These are phyloP conservation scores for Sipunculus nudus DNA, from an alignment of 2,888 invertebrate genomes.

Conservation along the genomic window DNA sequence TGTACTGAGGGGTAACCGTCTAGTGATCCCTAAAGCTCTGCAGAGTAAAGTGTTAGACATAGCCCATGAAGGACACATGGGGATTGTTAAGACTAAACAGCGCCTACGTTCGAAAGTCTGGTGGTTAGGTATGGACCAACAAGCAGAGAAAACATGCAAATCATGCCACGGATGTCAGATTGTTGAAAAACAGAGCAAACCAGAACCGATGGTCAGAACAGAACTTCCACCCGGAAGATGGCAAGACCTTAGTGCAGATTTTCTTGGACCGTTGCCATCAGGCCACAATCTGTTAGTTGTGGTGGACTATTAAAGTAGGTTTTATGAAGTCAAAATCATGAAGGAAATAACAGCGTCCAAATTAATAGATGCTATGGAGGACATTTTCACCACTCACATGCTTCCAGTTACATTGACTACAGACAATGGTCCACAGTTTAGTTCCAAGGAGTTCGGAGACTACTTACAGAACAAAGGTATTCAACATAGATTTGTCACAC, in stretches of 20 bases:
- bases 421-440: conserved; percentile 20
- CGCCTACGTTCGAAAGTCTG: conserved; percentile 14
- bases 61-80: conserved; percentile 22
- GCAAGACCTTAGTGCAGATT: conserved; percentile 12
- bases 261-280: background rate
- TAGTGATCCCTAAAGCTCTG: conserved; percentile 8
- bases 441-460: background rate
- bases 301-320: conserved; percentile 14
- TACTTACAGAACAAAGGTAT: background rate
- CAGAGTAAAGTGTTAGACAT: background rate
- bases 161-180: conserved; percentile 4
- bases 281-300: conserved; percentile 8
- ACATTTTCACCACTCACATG: conserved; percentile 4
- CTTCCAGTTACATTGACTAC: conserved; percentile 1
- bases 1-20: conserved; percentile 6
- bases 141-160: conserved; percentile 8
- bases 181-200: background rate
- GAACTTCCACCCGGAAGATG: conserved; percentile 8
- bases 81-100: conserved; percentile 14
- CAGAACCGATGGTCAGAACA: conserved; percentile 14
- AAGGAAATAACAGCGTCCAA: background rate
- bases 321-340: conserved; percentile 3
- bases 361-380: conserved; percentile 1
- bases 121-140: conserved; percentile 17
- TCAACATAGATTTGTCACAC: background rate